Conservation (phyloP, 2,888 invertebrate species). For the Chydorus sphaericus region DNA sequence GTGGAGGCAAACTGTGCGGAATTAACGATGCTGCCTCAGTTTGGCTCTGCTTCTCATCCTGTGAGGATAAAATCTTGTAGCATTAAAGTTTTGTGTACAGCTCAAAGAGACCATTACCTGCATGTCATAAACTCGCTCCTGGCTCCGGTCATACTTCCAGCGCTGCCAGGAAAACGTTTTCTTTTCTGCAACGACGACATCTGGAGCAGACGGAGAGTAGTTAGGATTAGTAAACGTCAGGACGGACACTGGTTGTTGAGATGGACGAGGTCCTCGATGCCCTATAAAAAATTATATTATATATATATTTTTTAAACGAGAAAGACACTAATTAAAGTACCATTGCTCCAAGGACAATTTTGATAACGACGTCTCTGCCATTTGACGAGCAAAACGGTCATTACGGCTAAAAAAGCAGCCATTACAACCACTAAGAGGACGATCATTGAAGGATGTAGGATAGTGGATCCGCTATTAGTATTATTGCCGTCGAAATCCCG, state of each 20-base stretch:
- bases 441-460: slow-evolving; percentile 14
- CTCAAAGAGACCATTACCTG: slow-evolving; percentile 13
- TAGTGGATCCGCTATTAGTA: not conserved
- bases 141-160: slow-evolving; percentile 62
- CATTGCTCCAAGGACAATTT: slow-evolving; percentile 7
- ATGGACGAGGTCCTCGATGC: slow-evolving; percentile 22
- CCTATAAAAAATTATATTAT: slow-evolving; percentile 19
- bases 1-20: slow-evolving; percentile 9
- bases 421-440: slow-evolving; percentile 13
- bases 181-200: slow-evolving; percentile 33
- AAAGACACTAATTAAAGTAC: not conserved
- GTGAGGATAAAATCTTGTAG: slow-evolving; percentile 6
- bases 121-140: slow-evolving; percentile 45
- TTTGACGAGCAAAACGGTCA: not conserved
- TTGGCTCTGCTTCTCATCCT: slow-evolving; percentile 35
- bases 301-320: not conserved
- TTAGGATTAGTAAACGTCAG: slow-evolving; percentile 81
- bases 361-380: slow-evolving; percentile 16
- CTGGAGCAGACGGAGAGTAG: slow-evolving; percentile 46
- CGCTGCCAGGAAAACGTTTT: slow-evolving; percentile 52
- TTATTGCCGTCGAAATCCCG: not conserved
- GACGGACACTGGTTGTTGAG: slow-evolving; percentile 40
- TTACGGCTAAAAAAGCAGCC: not conserved
- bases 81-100: not conserved
- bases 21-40: slow-evolving; percentile 43